Conservation (phyloP, 2,113 vertebrate species). For the Scophthalmus maximus region DNA sequence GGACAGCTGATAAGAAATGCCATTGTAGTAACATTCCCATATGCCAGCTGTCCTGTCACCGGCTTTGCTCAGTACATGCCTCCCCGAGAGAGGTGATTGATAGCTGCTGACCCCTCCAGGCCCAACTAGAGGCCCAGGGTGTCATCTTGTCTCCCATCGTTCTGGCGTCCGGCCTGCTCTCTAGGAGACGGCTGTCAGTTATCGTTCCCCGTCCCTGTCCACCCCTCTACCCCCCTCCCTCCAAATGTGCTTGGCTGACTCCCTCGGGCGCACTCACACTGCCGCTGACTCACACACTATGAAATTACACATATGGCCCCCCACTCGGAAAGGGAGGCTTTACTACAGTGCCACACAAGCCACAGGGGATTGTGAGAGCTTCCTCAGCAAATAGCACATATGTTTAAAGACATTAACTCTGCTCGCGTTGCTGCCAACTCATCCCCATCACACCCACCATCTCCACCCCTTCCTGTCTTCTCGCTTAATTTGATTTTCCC, state of each 20-base stretch:
- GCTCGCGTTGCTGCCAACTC: conserved; percentile 13
- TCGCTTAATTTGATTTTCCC: conserved; percentile 72
- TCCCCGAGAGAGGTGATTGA: conserved; percentile 30
- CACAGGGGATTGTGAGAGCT: conserved; percentile 24
- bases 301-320: conserved; percentile 47
- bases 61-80: conserved; percentile 15
- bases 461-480: conserved; percentile 34
- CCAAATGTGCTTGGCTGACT: not conserved
- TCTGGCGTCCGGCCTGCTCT: not conserved
- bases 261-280: not conserved
- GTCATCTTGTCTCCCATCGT: conserved; percentile 9
- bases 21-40: conserved; percentile 20
- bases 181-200: conserved; percentile 35
- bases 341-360: not conserved
- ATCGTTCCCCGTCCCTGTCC: not conserved
- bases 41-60: conserved; percentile 24
- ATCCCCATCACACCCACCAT: conserved; percentile 34
- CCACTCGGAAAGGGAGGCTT: conserved; percentile 8
- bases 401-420: conserved; percentile 39
- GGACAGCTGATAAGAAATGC: conserved; percentile 34
- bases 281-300: conserved; percentile 34
- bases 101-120: conserved; percentile 16
- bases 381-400: conserved; percentile 38
- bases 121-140: conserved; percentile 1
- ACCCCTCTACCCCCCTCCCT: conserved; percentile 1